Percentiles rank a stretch among this genome's conserved stretches.
phyloP scores from a whole-genome alignment of 2,797 vertebrate genomes.

The Streptopelia turtur region DNA sequence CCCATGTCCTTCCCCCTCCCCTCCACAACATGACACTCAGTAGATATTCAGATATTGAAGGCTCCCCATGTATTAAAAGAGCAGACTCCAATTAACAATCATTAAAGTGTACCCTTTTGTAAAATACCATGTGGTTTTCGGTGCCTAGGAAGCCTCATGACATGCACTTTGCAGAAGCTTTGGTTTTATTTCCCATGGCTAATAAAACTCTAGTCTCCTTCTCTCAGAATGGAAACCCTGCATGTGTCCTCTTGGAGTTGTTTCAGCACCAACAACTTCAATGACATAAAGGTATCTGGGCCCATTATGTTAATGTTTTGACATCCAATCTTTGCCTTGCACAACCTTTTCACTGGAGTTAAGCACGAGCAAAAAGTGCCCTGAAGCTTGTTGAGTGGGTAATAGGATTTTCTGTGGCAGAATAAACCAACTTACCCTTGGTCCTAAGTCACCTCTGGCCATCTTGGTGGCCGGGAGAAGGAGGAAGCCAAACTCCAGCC shows the following conservation, averaged over 20 bases:
- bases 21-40: not conserved
- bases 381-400: not conserved
- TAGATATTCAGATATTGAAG: constrained; percentile 50
- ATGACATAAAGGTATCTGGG: not conserved
- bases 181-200: not conserved
- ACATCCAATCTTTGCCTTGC: not conserved
- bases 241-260: not conserved
- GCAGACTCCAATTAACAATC: constrained; percentile 63
- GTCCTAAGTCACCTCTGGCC: not conserved
- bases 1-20: not conserved
- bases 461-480: not conserved
- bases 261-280: not conserved
- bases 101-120: not conserved
- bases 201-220: constrained; percentile 16
- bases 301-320: not conserved
- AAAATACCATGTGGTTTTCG: constrained; percentile 1
- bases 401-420: not conserved
- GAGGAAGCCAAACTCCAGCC: not conserved
- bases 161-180: not conserved
- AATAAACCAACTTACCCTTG: not conserved
- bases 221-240: not conserved
- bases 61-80: constrained; percentile 25
- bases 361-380: not conserved
- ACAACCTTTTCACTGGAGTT: not conserved
- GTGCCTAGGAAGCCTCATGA: constrained; percentile 9